phyloP scores from a whole-genome alignment of 2,888 invertebrate species.

The Aplocera efformata region DNA sequence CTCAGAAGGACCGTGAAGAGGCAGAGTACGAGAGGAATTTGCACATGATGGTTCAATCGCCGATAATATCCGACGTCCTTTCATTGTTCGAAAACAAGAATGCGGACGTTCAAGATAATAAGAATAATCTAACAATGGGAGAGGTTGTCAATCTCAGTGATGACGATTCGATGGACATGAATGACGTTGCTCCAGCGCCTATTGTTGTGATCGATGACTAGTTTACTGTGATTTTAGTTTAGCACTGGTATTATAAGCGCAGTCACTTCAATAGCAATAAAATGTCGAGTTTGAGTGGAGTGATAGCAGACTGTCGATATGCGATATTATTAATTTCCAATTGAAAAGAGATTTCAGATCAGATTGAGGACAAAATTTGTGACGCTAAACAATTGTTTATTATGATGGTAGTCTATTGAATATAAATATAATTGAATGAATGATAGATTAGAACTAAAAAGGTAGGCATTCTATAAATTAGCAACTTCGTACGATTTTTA shows the following conservation, averaged over 20 bases:
- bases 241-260: neutral
- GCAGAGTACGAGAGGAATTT: constrained; percentile 39
- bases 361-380: no score
- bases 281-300: no score
- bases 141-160: constrained; percentile 46
- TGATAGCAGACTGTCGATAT: no score
- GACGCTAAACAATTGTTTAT: no score
- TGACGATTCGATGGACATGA: constrained; percentile 49
- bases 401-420: no score
- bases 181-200: constrained; percentile 32
- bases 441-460: no score
- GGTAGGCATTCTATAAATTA: no score
- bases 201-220: constrained; percentile 55
- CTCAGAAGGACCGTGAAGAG: constrained; percentile 15
- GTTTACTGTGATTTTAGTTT: constrained; percentile 4
- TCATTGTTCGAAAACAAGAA: constrained; percentile 50
- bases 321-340: no score
- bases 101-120: constrained; percentile 31
- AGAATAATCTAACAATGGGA: constrained; percentile 12
- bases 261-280: constrained; percentile 5
- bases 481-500: no score
- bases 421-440: no score
- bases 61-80: constrained; percentile 69
- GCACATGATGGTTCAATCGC: constrained; percentile 55
- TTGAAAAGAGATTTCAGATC: no score